A percentile compares a stretch with the other conserved stretches of the same genome.
Conservation (phyloP, 2,113 vertebrate species). For the Columba livia region DNA sequence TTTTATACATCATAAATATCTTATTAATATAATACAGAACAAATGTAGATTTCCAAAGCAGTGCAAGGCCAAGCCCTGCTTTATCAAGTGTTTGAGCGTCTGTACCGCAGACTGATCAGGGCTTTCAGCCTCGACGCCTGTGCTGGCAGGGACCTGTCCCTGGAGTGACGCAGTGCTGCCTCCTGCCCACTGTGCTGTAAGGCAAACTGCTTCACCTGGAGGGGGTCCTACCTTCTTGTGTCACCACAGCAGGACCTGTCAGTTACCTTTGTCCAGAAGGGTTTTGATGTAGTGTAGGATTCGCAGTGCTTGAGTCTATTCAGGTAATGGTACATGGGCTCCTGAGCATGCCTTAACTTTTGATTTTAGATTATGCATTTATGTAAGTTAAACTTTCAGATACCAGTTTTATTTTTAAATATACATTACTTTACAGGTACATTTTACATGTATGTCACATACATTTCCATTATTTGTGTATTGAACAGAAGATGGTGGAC, state of each 20-base stretch:
- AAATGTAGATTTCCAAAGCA: background rate
- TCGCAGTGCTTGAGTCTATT: background rate
- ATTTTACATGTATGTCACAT: background rate
- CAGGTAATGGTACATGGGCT: background rate
- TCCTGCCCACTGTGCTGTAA: background rate
- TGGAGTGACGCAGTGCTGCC: background rate
- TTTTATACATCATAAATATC: background rate
- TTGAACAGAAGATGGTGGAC: background rate
- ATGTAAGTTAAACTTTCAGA: background rate
- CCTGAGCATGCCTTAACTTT: background rate
- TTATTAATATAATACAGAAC: background rate
- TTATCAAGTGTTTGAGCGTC: background rate
- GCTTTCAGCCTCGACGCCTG: background rate
- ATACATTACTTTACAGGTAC: background rate
- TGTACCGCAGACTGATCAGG: background rate
- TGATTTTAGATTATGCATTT: background rate
- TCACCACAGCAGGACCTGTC: background rate
- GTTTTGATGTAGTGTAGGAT: background rate
- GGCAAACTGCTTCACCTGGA: background rate
- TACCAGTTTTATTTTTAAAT: background rate
- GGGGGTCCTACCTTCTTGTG: background rate
- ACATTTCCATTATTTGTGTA: background rate
- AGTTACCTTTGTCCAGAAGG: background rate
- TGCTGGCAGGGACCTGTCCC: background rate
- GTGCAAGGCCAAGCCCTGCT: background rate